Base-by-base conservation (phyloP, 2,113 vertebrate species). In the Bambusicola thoracicus region DNA sequence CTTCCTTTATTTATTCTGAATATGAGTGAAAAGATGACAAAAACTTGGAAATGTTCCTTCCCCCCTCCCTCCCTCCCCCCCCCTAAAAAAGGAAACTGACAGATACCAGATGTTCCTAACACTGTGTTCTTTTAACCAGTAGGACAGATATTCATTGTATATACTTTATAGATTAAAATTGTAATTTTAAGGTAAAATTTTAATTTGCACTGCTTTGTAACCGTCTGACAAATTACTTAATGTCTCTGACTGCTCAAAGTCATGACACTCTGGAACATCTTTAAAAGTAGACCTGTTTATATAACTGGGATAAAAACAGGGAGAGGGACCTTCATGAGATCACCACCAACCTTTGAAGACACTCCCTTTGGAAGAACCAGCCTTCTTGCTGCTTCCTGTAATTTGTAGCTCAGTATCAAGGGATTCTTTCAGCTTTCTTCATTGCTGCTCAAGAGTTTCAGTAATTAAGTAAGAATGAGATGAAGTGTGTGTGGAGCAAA, bases 391-490 rank as follows among this genome's bases (percentile, higher is more conserved):
- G 18, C 36, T n/a, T 55, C 63, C 72, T 67, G 4, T 69, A 34
- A 53, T 81, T 72, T 63, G 9, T 53, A 24, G 20, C 70, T 87
- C 5, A 29, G 2, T 77, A 79, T 3, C 43, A 75, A 68, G 11
- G 11, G 7, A 44, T 79, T 83, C 17, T 84, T 86, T 68, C 32
- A 89, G 8, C 17, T 78, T 81, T 94, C 74, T 92, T 86, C 34
- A 75, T 61, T 89, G 11, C 58, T 89, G 7, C 27, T 90, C 24
- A 73, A 76, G 34, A 49, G 27, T 90, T 84, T 76, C 44, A 66
- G 32, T 86, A 94, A 86, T 79, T 81, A 89, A 93, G 74, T 83
- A 69, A 90, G 89, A 92, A 81, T 76, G 18, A 74, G 62, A 80
- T 85, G 21, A 46, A 89, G 66, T 85, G 75, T 85, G 49, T 4